These are phyloP conservation scores for Aleiodes leptofemur DNA, from an alignment of 2,888 invertebrate species.

Conservation along the genomic window DNA sequence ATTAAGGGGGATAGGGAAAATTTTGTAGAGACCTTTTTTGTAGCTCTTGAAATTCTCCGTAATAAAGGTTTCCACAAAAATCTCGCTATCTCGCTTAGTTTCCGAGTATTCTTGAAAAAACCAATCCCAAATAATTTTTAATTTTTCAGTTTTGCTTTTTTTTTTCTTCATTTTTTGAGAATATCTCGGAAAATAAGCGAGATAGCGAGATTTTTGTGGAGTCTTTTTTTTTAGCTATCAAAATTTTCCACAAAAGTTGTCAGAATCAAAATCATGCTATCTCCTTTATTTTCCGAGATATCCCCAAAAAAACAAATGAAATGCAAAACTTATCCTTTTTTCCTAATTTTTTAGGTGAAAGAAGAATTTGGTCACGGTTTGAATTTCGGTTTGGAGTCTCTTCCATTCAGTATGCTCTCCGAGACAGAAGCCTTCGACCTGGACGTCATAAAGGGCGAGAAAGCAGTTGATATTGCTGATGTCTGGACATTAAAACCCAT, in stretches of 20 bases:
- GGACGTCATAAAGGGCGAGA: conserved; percentile 78
- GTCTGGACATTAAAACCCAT: conserved; percentile 82
- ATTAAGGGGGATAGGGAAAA: background rate
- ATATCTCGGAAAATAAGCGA: too few relatives aligned
- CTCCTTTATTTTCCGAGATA: background rate
- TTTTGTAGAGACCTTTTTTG: background rate
- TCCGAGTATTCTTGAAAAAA: background rate
- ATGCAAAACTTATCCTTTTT: background rate
- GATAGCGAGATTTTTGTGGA: too few relatives aligned
- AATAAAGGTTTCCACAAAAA: background rate
- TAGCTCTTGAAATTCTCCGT: background rate
- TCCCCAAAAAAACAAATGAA: background rate
- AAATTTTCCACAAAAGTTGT: too few relatives aligned
- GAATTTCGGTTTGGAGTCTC: conserved; percentile 80
- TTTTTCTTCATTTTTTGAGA: too few relatives aligned
- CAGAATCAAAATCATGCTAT: too few relatives aligned
- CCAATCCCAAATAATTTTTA: background rate
- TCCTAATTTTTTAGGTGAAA: conserved; percentile 70
- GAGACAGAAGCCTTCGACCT: conserved; percentile 79
- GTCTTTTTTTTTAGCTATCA: too few relatives aligned
- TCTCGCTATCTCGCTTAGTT: background rate
- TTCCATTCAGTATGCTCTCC: conserved; percentile 78
- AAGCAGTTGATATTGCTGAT: conserved; percentile 79
- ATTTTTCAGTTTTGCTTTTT: too few relatives aligned
- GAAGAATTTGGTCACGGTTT: conserved; percentile 79